Evolutionary conservation across 2,888 invertebrate species (phyloP), one percentile per base, ranked within the genome.

Genomic region (Blastobasis adustella): DNA sequence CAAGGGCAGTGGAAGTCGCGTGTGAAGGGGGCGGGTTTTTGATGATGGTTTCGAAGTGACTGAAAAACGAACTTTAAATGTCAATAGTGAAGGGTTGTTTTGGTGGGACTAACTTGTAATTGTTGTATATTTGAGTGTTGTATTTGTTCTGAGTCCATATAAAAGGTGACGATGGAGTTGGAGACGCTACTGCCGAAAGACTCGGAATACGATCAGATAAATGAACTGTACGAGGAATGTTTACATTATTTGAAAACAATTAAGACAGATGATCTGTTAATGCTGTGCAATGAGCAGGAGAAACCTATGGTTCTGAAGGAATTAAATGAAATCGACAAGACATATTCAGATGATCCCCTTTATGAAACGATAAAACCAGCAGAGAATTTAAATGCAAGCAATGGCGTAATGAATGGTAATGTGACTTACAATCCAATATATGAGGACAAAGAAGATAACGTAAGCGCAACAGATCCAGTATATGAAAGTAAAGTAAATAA

Each of bases 161-260:
- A 47, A 9, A 51, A 49, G 43, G n/a, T 51, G 43, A 59, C 57
- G 50, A 71, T 74, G 71, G 71, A 68, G 54, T 51, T 63, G 45
- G 57, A 61, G 7, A 49, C 56, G 39, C 52, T 65, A 3, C n/a
- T 64, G 8, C 53, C 55, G 9, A 63, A 66, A 43, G 66, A 73
- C 45, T 45, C 52, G 5, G 85, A 85, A 51, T 83, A 68, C 46
- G 64, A 73, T 39, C 58, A 80, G 73, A 68, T 88, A n/a, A 73
- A 81, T 51, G 58, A 77, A 61, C 54, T 88, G 0, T 88, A 88
- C 57, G 79, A 84, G 9, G 87, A 88, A 63, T 87, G 87, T 61
- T 55, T 88, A 0, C 70, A 62, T 44, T 88, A 86, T 64, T 71
- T 88, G 8, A 69, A 78, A 60, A 60, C 65, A 46, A 57, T 63